A percentile compares a stretch with the other conserved stretches of the same genome.
Conservation (phyloP, 2,888 invertebrate species). For the Ethmia dodecea region DNA sequence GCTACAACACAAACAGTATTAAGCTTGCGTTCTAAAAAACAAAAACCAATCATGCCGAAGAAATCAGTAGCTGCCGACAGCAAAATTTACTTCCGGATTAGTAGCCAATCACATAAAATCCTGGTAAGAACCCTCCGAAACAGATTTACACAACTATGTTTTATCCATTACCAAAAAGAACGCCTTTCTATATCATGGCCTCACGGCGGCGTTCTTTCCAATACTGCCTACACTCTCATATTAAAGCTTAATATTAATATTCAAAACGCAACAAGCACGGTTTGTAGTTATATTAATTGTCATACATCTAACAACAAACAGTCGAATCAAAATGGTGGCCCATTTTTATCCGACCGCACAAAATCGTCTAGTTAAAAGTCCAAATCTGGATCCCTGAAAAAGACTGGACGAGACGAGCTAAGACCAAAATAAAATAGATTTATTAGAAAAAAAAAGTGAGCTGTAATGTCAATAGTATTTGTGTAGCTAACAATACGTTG, state of each 20-base stretch:
- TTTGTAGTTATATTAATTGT: conserved; percentile 28
- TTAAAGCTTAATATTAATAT: conserved; percentile 32
- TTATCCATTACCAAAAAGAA: conserved; percentile 35
- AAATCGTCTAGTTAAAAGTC: conserved; percentile 21
- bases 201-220: conserved; percentile 26
- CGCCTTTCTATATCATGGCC: conserved; percentile 19
- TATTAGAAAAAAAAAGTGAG: conserved; percentile 26
- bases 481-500: neutral
- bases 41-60: too few species aligned
- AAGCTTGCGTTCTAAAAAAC: too few species aligned
- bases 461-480: conserved; percentile 22
- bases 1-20: too few species aligned
- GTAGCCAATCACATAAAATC: conserved; percentile 49
- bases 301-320: conserved; percentile 15
- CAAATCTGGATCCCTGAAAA: conserved; percentile 42
- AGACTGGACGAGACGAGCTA: conserved; percentile 12
- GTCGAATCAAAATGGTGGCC: conserved; percentile 12
- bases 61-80: too few species aligned
- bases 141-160: conserved; percentile 35
- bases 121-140: conserved; percentile 54
- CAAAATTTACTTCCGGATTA: conserved; percentile 40
- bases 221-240: conserved; percentile 30
- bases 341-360: conserved; percentile 24
- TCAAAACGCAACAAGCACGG: conserved; percentile 32
- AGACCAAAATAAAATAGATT: conserved; percentile 18